Evolutionary conservation across 2,888 invertebrate genomes (phyloP).

Genomic region (Protonemura montana): DNA sequence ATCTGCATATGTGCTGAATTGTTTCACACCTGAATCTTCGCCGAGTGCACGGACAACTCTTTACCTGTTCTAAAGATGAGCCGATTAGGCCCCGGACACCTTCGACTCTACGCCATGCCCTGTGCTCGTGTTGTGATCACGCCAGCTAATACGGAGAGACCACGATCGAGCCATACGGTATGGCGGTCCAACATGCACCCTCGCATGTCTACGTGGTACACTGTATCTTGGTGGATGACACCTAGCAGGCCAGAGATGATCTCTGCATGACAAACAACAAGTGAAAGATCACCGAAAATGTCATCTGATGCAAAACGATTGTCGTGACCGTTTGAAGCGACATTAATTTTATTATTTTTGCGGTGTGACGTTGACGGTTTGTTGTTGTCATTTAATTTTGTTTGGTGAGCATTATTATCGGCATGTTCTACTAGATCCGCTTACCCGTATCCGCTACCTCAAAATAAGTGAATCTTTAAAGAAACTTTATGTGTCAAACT

Average conservation of each 20-base stretch:
- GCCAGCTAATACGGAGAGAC: not conserved
- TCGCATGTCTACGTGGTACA: not conserved
- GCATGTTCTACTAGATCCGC: not conserved
- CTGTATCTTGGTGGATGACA: not conserved
- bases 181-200: not conserved
- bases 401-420: not conserved
- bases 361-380: not conserved
- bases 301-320: not conserved
- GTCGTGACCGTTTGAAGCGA: not conserved
- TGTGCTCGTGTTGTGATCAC: not conserved
- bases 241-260: not conserved
- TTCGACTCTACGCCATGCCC: not conserved
- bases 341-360: too few species aligned
- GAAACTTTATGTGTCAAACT: not conserved
- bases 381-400: not conserved
- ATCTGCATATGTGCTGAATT: not conserved
- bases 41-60: not conserved
- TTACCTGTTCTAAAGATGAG: not conserved
- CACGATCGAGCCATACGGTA: not conserved
- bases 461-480: not conserved
- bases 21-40: constrained; percentile 3
- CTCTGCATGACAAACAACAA: not conserved
- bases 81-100: not conserved
- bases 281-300: not conserved
- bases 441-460: too few species aligned